A percentile compares a stretch with the other conserved stretches of the same genome.
These are phyloP conservation scores for Mormyrus proboscirostris DNA, from an alignment of 2,797 vertebrate genomes.

Conservation along the genomic window DNA sequence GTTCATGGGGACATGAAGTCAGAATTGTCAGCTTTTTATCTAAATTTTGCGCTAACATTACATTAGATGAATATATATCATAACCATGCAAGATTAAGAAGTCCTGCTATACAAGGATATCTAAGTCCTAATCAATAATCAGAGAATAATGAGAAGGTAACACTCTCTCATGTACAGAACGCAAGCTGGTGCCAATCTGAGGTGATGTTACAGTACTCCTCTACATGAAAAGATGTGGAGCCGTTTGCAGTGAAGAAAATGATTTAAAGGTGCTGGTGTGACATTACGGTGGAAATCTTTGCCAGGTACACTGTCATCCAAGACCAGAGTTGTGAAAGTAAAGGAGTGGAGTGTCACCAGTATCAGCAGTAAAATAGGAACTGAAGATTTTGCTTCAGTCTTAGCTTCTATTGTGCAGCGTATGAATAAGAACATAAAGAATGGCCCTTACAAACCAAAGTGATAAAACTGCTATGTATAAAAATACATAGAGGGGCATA, in stretches of 20 bases:
- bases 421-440: background rate
- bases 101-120: background rate
- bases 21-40: background rate
- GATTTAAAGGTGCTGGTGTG: background rate
- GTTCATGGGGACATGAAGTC: background rate
- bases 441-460: background rate
- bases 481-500: background rate
- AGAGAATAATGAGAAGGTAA: background rate
- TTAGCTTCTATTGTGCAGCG: background rate
- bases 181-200: background rate
- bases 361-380: background rate
- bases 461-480: background rate
- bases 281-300: background rate
- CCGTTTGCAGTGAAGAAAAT: background rate
- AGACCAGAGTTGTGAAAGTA: background rate
- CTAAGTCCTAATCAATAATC: background rate
- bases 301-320: background rate
- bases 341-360: background rate
- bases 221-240: background rate
- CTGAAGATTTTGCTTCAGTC: background rate
- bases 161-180: background rate
- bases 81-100: background rate
- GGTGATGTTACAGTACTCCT: background rate
- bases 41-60: background rate
- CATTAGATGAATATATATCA: background rate